Conservation (phyloP, 2,888 invertebrate species). For the Tachina fera region DNA sequence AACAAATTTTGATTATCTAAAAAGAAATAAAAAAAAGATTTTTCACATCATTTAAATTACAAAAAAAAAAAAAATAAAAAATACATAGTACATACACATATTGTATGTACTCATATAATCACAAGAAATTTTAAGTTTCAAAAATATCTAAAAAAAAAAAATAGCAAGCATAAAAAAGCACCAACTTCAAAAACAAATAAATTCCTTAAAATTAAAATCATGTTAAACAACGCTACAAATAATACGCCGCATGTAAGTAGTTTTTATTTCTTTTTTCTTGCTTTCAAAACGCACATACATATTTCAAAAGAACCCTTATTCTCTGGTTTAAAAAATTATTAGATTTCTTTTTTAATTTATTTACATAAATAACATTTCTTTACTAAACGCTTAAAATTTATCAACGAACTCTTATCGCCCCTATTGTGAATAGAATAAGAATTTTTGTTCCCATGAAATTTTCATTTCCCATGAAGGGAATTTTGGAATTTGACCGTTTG, state of each 20-base stretch:
- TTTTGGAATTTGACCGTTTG: too few species aligned
- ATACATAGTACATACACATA: background rate
- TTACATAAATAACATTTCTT: background rate
- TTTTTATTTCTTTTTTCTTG: slow-evolving; percentile 66
- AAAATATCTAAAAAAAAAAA: slow-evolving; percentile 41
- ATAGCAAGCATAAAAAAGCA: slow-evolving; percentile 17
- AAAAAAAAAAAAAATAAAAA: too few species aligned
- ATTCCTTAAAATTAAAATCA: slow-evolving; percentile 75
- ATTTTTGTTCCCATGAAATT: too few species aligned
- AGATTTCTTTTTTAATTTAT: background rate
- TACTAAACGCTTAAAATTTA: too few species aligned
- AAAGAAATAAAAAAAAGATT: slow-evolving; percentile 15
- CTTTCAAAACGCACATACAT: slow-evolving; percentile 29
- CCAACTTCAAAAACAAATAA: slow-evolving; percentile 53
- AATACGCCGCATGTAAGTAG: slow-evolving; percentile 78
- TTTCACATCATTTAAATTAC: slow-evolving; percentile 19
- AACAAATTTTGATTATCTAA: slow-evolving; percentile 53
- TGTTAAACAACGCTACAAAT: slow-evolving; percentile 78
- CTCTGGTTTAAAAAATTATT: background rate
- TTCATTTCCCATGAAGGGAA: too few species aligned
- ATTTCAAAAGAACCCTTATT: slow-evolving; percentile 5
- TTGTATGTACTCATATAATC: too few species aligned
- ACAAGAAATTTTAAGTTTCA: slow-evolving; percentile 43
- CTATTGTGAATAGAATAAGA: too few species aligned
- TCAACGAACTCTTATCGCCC: too few species aligned